Evolutionary conservation across 2,797 vertebrate genomes (phyloP), one percentile per base, ranked within the genome.

Genomic region (Sebastes matsubarae): DNA sequence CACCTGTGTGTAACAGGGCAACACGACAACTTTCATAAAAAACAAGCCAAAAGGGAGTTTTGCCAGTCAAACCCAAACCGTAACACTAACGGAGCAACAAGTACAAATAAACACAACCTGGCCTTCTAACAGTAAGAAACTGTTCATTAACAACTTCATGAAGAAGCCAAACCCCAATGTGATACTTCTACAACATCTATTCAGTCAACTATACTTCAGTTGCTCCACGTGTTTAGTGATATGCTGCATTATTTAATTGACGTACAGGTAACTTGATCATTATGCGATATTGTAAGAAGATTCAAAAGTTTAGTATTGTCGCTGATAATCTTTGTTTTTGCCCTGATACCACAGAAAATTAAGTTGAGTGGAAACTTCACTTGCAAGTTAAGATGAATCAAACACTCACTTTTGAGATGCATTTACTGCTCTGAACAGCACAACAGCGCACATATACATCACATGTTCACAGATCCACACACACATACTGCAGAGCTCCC

Each of bases 1-100:
- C 94, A 94, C 90, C 90, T 94, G 90, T 84, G 85, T 84, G 65
- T 84, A 77, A 72, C 68, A 82, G 64, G 63, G 74, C 75, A 84
- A 73, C 74, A 46, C 73, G 72, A 66, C 71, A 70, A 69, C 83
- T 72, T 90, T 88, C 32, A 79, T 54, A 79, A 89, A 18, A 80
- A 70, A 72, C 67, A 25, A 52, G 65, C 81, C 86, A 80, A 70
- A 64, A 30, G 29, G 50, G 64, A 80, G 16, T 13, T 87, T 72
- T 79, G 57, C 78, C 75, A 30, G 76, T 76, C 60, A 73, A 85
- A 80, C 60, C 25, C 55, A 77, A 52, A 80, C 55, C 24, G 18
- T 71, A 75, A 72, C 67, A 60, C 70, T 75, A 68, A 82, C 67
- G 42, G 67, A 85, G 68, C 71, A 61, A 16, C 59, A 72, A 60